A percentile compares a stretch with the other conserved stretches of the same genome.
phyloP scores from a whole-genome alignment of 2,797 vertebrate species.

The Falco peregrinus region DNA sequence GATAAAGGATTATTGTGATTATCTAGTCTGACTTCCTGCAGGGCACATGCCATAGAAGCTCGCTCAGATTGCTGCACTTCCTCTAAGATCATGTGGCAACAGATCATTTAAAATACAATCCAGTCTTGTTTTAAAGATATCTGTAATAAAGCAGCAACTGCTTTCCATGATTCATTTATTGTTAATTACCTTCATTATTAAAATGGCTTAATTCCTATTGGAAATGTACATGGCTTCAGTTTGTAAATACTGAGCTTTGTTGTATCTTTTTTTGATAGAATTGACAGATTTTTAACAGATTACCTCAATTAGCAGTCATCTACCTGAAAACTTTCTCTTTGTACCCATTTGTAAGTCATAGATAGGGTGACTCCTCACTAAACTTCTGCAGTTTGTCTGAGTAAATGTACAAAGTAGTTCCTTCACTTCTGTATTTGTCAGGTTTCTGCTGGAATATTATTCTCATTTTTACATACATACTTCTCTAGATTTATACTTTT shows the following conservation, averaged over 20 bases:
- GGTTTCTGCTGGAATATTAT: neutral
- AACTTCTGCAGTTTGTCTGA: neutral
- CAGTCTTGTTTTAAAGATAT: conserved; percentile 7
- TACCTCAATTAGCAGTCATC: neutral
- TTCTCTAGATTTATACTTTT: neutral
- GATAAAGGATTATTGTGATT: conserved; percentile 64
- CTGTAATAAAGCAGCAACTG: neutral
- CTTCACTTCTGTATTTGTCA: neutral
- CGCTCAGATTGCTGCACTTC: conserved; percentile 24
- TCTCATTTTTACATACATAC: neutral
- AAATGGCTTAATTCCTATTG: neutral
- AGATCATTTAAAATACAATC: conserved; percentile 5
- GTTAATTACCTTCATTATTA: neutral
- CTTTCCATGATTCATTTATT: neutral
- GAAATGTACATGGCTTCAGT: neutral
- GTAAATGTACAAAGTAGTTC: neutral
- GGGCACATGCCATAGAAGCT: conserved; percentile 33
- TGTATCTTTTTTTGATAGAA: neutral
- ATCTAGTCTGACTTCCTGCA: conserved; percentile 46
- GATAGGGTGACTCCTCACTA: neutral
- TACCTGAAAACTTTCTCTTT: neutral
- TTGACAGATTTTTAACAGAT: neutral
- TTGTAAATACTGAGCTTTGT: neutral
- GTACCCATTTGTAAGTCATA: neutral
- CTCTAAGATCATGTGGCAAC: neutral